Evolutionary conservation across 2,113 vertebrate species (phyloP).

Genomic region (Amia ocellicauda): DNA sequence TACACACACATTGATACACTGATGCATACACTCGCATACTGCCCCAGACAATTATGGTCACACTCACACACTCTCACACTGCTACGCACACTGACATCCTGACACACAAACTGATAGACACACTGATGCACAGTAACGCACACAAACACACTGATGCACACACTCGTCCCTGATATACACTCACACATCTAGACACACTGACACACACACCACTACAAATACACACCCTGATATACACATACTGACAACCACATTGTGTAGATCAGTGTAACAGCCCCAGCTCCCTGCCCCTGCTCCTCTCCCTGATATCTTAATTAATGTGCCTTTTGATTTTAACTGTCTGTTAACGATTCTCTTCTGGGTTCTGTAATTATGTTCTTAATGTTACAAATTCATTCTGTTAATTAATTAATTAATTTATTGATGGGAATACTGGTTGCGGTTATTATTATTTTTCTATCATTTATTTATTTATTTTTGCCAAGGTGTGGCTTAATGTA

Average conservation of each 20-base stretch:
- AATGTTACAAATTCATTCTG: too few species aligned
- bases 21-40: background rate
- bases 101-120: constrained; percentile 20
- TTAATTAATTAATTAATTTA: too few species aligned
- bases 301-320: constrained; percentile 78
- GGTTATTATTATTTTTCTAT: constrained; percentile 60
- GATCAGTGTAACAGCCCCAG: too few species aligned
- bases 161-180: background rate
- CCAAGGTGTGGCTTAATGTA: constrained; percentile 72
- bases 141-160: background rate
- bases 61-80: background rate
- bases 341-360: constrained; percentile 64
- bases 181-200: constrained; percentile 11
- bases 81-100: constrained; percentile 26
- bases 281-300: constrained; percentile 57
- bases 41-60: background rate
- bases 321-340: constrained; percentile 79
- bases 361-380: constrained; percentile 68
- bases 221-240: constrained; percentile 23
- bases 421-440: too few species aligned
- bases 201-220: constrained; percentile 33
- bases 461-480: constrained; percentile 57
- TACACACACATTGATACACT: constrained; percentile 4
- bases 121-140: constrained; percentile 21
- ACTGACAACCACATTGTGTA: constrained; percentile 24